These are phyloP conservation scores for Trichogramma pretiosum DNA, from an alignment of 1,140 invertebrate species.

Conservation along the genomic window DNA sequence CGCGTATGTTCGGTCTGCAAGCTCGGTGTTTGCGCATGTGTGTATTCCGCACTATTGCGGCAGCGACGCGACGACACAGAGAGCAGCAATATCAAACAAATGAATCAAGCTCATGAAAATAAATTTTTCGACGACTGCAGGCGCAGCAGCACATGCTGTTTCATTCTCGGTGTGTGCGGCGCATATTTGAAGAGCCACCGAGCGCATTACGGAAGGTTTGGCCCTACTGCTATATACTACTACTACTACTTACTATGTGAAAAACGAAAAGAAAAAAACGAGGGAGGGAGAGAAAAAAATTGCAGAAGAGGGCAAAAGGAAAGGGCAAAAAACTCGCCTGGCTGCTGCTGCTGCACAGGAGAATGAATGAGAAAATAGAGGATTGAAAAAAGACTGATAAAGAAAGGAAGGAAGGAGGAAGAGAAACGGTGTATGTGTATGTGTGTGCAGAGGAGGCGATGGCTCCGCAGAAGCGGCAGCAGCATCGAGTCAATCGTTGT, in stretches of 20 bases:
- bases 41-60: too few species aligned
- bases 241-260: too few species aligned
- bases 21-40: too few species aligned
- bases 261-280: constrained; percentile 11
- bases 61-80: background rate
- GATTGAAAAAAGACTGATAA: constrained; percentile 11
- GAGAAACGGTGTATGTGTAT: background rate
- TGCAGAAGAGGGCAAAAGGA: constrained; percentile 5
- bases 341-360: too few species aligned
- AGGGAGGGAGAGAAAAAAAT: background rate
- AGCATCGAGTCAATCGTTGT: constrained; percentile 15
- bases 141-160: background rate
- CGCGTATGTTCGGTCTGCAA: too few species aligned
- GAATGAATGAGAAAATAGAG: constrained; percentile 4
- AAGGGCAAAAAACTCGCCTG: background rate
- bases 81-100: constrained; percentile 15
- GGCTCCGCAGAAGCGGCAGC: background rate
- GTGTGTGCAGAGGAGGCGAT: background rate
- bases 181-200: constrained; percentile 17
- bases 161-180: constrained; percentile 10
- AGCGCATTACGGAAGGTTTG: constrained; percentile 6
- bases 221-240: too few species aligned
- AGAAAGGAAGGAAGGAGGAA: constrained; percentile 8
- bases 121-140: constrained; percentile 9
- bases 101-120: constrained; percentile 17